Conservation (phyloP, 2,113 vertebrate species). For the Pyrgilauda ruficollis region DNA sequence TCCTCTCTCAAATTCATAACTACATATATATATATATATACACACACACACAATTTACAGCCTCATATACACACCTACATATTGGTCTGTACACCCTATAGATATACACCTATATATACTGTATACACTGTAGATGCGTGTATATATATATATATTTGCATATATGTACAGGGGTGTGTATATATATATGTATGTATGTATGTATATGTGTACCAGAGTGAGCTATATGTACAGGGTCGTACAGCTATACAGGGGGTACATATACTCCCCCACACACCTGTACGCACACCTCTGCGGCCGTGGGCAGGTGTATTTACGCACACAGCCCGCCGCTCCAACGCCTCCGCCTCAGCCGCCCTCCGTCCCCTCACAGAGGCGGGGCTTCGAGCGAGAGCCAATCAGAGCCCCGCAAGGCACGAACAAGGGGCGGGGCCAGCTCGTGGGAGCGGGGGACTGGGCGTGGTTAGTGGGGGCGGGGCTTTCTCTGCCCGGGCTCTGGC, state of each 20-base stretch:
- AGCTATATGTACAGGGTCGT: fast-evolving
- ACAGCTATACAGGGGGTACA: too few species aligned
- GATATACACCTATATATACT: background rate
- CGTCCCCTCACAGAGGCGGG: background rate
- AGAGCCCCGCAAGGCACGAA: fast-evolving
- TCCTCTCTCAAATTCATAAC: background rate
- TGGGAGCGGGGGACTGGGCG: fast-evolving
- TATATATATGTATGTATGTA: background rate
- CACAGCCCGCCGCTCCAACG: fast-evolving
- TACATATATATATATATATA: background rate
- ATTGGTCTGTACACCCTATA: background rate
- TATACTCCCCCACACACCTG: fast-evolving
- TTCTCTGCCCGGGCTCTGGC: fast-evolving
- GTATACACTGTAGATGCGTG: background rate
- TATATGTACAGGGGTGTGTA: background rate
- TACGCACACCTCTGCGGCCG: fast-evolving
- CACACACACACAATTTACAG: background rate
- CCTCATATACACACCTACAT: background rate
- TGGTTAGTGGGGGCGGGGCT: fast-evolving
- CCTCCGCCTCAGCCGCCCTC: fast-evolving
- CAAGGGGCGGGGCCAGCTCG: fast-evolving
- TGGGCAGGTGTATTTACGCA: fast-evolving
- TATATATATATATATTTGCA: background rate
- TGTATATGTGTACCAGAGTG: background rate
- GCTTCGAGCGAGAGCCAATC: fast-evolving